Conservation (phyloP, 2,113 vertebrate genomes). For the Cynocephalus volans region DNA sequence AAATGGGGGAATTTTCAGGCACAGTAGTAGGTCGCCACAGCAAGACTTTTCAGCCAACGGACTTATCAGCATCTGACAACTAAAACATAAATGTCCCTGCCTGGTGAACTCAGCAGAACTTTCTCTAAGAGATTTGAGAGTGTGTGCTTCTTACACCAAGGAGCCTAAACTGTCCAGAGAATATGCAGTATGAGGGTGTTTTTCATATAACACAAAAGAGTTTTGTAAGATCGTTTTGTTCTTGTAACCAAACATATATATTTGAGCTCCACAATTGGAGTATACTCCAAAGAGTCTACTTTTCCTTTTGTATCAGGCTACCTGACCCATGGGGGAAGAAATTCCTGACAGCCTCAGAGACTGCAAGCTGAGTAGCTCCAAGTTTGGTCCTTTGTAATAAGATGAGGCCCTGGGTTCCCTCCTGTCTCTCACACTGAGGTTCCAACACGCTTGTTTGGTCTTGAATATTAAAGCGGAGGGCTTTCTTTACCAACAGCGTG, state of each 20-base stretch:
- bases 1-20: not conserved
- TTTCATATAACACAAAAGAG: not conserved
- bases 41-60: not conserved
- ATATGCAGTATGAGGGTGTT: not conserved
- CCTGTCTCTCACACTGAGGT: not conserved
- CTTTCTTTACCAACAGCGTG: constrained; percentile 30
- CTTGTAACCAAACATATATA: not conserved
- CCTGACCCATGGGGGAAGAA: not conserved
- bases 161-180: not conserved
- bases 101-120: not conserved
- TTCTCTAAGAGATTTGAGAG: not conserved
- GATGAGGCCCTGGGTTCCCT: not conserved
- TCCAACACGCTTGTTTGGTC: not conserved
- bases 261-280: not conserved
- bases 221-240: not conserved
- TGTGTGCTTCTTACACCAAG: not conserved
- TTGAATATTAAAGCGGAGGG: constrained; percentile 56
- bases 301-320: not conserved
- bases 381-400: not conserved
- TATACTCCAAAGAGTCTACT: not conserved
- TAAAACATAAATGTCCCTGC: not conserved
- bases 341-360: not conserved
- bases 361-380: not conserved
- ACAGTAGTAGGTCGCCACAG: not conserved
- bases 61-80: not conserved